Evolutionary conservation across 2,797 vertebrate genomes (phyloP).

Genomic region (Phoeniculus purpureus): DNA sequence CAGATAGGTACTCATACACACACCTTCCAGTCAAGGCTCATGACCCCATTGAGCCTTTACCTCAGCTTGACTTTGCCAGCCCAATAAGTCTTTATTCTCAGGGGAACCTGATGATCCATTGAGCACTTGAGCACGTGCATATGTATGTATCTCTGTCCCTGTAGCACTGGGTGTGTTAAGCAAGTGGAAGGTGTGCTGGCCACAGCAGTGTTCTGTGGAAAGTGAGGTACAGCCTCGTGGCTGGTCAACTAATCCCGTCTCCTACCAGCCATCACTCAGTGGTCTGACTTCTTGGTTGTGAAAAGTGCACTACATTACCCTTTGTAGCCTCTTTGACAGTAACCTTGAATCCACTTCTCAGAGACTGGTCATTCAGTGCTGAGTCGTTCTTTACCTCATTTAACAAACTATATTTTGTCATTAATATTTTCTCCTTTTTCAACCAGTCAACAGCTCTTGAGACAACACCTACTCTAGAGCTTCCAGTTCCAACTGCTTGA

Average conservation of each 20-base stretch:
- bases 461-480: not conserved
- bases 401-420: not conserved
- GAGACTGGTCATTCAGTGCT: not conserved
- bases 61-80: not conserved
- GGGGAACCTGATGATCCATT: not conserved
- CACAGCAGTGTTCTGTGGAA: not conserved
- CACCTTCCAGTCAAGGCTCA: not conserved
- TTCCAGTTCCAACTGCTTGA: not conserved
- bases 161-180: not conserved
- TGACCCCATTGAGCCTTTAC: too few species aligned
- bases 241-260: fast-evolving
- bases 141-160: fast-evolving
- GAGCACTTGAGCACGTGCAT: fast-evolving
- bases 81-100: not conserved
- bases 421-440: not conserved
- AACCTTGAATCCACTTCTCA: not conserved
- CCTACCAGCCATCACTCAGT: fast-evolving
- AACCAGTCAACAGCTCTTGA: not conserved
- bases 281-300: not conserved
- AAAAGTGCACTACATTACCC: fast-evolving
- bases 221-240: not conserved
- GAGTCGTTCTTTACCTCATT: not conserved
- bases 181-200: not conserved
- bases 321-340: fast-evolving
- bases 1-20: fast-evolving